A percentile compares a stretch with the other conserved stretches of the same genome.
These are phyloP conservation scores for Drosophila pseudotakahashii DNA, from an alignment of 2,888 invertebrate species.

Conservation along the genomic window DNA sequence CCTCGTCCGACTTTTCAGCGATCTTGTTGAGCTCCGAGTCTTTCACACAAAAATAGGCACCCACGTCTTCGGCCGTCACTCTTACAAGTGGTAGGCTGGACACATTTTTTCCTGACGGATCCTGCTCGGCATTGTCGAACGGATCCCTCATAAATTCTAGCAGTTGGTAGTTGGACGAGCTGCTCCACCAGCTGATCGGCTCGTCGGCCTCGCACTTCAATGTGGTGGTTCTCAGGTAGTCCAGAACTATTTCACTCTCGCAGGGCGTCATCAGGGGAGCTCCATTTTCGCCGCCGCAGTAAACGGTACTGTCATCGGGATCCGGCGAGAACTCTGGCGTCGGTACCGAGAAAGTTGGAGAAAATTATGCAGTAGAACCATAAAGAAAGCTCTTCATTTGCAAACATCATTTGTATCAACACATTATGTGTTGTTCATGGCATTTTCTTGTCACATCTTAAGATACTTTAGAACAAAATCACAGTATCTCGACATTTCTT, in stretches of 20 bases:
- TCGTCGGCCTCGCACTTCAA: slow-evolving; percentile 84
- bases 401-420: too few relatives aligned
- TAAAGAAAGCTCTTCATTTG: too few relatives aligned
- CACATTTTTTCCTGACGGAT: too few relatives aligned
- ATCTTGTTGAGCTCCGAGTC: slow-evolving; percentile 50
- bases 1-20: slow-evolving; percentile 64
- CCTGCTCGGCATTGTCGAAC: too few relatives aligned
- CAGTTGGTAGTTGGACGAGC: too few relatives aligned
- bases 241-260: slow-evolving; percentile 79
- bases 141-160: too few relatives aligned
- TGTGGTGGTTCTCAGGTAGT: slow-evolving; percentile 80
- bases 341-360: slow-evolving; percentile 64
- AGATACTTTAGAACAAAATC: slow-evolving; percentile 2
- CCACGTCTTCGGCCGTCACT: slow-evolving; percentile 84
- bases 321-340: background rate
- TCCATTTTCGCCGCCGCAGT: slow-evolving; percentile 76
- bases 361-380: background rate
- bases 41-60: slow-evolving; percentile 86
- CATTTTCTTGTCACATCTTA: background rate
- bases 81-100: slow-evolving; percentile 81
- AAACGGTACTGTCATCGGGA: slow-evolving; percentile 57
- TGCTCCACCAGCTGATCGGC: slow-evolving; percentile 84
- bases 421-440: background rate
- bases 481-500: too few relatives aligned
- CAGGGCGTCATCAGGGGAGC: slow-evolving; percentile 83